Evolutionary conservation across 2,797 vertebrate genomes (phyloP).

Genomic region (Coendou prehensilis): DNA sequence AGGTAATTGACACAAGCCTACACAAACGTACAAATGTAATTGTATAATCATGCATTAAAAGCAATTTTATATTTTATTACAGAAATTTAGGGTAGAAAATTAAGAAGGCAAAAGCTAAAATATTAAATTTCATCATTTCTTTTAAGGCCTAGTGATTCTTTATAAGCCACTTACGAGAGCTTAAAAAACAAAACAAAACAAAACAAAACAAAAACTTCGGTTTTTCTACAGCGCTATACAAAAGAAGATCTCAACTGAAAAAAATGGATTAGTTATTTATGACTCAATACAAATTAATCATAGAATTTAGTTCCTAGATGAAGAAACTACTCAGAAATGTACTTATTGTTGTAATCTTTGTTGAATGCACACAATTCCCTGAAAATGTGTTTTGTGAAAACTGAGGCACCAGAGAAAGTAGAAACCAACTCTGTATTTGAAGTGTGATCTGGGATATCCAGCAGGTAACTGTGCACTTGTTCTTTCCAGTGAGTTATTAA

Average conservation of each 20-base stretch:
- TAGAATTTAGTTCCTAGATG: background rate
- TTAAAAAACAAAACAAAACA: background rate
- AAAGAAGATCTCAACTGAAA: background rate
- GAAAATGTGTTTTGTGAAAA: constrained; percentile 50
- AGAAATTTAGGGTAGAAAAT: constrained; percentile 31
- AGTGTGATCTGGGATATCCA: background rate
- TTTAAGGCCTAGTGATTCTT: background rate
- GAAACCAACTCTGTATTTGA: background rate
- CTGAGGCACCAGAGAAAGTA: constrained; percentile 28
- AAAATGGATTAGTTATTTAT: background rate
- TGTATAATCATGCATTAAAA: constrained; percentile 40
- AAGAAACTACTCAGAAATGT: constrained; percentile 24
- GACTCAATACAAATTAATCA: background rate
- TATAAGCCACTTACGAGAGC: background rate
- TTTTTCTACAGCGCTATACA: background rate
- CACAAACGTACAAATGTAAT: constrained; percentile 30
- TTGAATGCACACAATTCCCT: background rate
- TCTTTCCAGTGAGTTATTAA: constrained; percentile 23
- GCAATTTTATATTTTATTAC: constrained; percentile 47
- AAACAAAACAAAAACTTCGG: background rate
- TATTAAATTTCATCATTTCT: constrained; percentile 62
- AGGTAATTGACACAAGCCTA: background rate
- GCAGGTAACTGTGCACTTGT: background rate
- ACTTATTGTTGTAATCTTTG: background rate
- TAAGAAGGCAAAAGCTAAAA: background rate